Evolutionary conservation across 2,797 vertebrate genomes (phyloP).

Genomic region (Lacerta bilineata): DNA sequence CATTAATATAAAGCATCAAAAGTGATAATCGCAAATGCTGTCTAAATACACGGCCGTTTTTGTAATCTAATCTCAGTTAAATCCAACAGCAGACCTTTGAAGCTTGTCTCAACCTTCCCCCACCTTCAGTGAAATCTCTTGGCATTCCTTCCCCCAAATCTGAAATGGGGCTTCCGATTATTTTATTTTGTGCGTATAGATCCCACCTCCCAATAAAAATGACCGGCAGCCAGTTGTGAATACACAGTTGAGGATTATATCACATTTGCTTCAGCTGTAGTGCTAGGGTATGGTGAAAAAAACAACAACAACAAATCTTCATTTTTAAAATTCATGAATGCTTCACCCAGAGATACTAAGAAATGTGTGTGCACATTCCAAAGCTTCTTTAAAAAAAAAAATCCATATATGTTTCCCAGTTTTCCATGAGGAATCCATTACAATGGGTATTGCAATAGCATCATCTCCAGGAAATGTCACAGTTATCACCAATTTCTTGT

Average conservation of each 20-base stretch:
- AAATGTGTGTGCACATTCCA: constrained; percentile 40
- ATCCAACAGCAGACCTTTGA: background rate
- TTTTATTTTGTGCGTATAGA: constrained; percentile 13
- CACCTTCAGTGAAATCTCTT: background rate
- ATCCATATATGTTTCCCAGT: constrained; percentile 29
- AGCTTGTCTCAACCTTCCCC: too few species aligned
- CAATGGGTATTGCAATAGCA: constrained; percentile 38
- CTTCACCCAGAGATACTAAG: constrained; percentile 55
- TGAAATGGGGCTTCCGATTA: background rate
- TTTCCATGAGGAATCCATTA: constrained; percentile 42
- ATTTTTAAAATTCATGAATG: constrained; percentile 53
- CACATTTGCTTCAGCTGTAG: constrained; percentile 8
- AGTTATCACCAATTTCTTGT: constrained; percentile 60
- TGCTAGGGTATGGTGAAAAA: background rate
- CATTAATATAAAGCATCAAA: background rate
- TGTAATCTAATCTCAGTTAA: background rate
- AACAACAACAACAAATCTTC: constrained; percentile 18
- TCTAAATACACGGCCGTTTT: background rate
- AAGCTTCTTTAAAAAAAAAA: constrained; percentile 7
- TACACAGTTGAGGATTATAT: background rate
- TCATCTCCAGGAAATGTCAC: constrained; percentile 23
- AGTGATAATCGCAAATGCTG: background rate
- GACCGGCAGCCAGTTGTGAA: background rate
- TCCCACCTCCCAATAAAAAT: background rate
- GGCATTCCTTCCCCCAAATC: background rate